Conservation (phyloP, 2,797 vertebrate genomes). For the Avahi laniger region DNA sequence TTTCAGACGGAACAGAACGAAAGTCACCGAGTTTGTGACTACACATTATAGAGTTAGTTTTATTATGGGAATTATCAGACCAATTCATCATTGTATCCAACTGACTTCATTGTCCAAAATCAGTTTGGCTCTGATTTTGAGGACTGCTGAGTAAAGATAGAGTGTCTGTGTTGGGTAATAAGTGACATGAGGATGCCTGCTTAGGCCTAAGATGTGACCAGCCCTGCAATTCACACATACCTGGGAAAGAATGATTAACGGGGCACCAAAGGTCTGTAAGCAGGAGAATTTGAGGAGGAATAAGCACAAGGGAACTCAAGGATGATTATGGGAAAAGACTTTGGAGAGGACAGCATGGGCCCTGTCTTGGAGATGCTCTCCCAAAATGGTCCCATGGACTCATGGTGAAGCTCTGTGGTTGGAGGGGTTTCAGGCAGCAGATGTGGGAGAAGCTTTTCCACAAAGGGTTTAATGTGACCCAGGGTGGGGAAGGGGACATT, state of each 20-base stretch:
- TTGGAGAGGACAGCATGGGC: neutral
- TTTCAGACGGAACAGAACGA: conserved; percentile 40
- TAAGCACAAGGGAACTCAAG: neutral
- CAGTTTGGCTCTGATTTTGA: conserved; percentile 38
- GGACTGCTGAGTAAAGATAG: neutral
- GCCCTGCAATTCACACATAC: neutral
- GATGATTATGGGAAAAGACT: neutral
- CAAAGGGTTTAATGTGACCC: neutral
- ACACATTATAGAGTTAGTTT: neutral
- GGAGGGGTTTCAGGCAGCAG: neutral
- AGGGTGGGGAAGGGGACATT: neutral
- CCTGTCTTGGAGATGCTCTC: neutral
- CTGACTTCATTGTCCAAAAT: conserved; percentile 2
- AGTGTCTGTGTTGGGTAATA: neutral
- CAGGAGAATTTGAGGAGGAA: neutral
- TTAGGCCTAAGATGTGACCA: neutral
- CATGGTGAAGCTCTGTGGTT: neutral
- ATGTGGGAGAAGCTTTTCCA: neutral
- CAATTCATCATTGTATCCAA: neutral
- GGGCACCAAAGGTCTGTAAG: neutral
- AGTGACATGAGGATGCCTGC: neutral
- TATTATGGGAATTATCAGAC: conserved; percentile 28
- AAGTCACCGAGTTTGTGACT: neutral
- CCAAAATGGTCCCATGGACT: neutral
- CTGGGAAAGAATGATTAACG: neutral